Percentiles rank a stretch among this genome's conserved stretches.
These are phyloP conservation scores for Prunella himalayana DNA, from an alignment of 2,113 vertebrate genomes.

Conservation along the genomic window DNA sequence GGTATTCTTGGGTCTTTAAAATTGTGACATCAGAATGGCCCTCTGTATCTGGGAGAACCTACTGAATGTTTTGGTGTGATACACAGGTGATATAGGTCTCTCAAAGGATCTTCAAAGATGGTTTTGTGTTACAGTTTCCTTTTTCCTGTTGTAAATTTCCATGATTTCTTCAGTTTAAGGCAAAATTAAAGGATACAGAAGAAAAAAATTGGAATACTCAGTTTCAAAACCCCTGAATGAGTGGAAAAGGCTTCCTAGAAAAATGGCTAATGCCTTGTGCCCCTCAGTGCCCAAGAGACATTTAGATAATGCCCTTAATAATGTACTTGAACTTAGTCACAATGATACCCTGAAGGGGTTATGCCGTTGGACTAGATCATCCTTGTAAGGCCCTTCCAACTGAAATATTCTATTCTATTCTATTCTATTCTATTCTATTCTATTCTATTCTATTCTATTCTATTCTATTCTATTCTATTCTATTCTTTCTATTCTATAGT, in stretches of 20 bases:
- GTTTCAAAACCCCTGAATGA: background rate
- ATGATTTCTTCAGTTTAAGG: background rate
- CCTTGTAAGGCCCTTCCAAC: fast-evolving
- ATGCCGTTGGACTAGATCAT: background rate
- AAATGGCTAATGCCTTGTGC: background rate
- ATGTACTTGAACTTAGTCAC: background rate
- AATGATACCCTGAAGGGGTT: background rate
- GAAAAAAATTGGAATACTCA: fast-evolving
- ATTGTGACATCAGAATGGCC: background rate
- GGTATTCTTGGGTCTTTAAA: background rate
- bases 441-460: background rate
- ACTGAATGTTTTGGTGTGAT: background rate
- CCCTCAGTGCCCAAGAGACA: background rate
- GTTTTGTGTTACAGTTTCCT: background rate
- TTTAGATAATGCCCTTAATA: background rate
- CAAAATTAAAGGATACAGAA: background rate
- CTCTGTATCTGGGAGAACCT: background rate
- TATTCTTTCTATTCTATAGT: background rate
- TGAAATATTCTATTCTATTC: background rate
- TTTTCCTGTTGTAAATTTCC: background rate
- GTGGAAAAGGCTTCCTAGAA: background rate
- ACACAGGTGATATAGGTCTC: background rate
- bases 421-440: background rate
- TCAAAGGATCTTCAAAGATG: background rate
- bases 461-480: background rate